These are phyloP conservation scores for Mormyrus lacerda DNA, from an alignment of 2,113 vertebrate species.

Conservation along the genomic window DNA sequence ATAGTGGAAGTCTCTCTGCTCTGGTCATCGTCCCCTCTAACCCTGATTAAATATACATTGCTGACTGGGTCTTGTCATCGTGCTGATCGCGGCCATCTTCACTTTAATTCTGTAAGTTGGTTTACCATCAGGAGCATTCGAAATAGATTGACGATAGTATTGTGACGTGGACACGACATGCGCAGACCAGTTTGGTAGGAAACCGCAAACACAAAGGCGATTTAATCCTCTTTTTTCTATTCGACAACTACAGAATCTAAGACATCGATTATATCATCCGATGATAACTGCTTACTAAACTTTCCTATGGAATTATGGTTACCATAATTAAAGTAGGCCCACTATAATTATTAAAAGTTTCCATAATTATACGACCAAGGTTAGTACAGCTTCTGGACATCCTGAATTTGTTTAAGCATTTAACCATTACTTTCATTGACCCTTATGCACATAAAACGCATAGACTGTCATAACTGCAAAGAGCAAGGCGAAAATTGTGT, in stretches of 20 bases:
- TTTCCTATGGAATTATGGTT: neutral
- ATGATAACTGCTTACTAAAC: neutral
- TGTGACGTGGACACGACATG: conserved; percentile 71
- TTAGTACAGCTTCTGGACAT: neutral
- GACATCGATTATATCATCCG: neutral
- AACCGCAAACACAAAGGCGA: neutral
- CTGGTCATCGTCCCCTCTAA: conserved; percentile 77
- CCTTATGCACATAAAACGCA: neutral
- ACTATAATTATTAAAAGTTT: neutral
- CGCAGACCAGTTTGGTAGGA: conserved; percentile 49
- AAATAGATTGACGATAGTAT: conserved; percentile 84
- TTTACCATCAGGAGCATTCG: conserved; percentile 88
- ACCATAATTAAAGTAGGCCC: neutral
- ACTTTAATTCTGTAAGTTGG: conserved; percentile 87
- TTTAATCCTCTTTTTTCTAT: neutral
- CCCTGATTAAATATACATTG: conserved; percentile 94
- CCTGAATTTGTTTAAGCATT: neutral
- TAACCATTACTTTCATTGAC: neutral
- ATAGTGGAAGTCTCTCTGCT: conserved; percentile 73
- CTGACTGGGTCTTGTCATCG: conserved; percentile 84
- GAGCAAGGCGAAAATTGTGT: neutral
- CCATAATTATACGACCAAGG: neutral
- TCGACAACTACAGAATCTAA: neutral
- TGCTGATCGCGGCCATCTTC: conserved; percentile 86
- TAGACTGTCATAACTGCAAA: neutral